Conservation (phyloP, 1,140 invertebrate genomes). For the Apis dorsata region DNA sequence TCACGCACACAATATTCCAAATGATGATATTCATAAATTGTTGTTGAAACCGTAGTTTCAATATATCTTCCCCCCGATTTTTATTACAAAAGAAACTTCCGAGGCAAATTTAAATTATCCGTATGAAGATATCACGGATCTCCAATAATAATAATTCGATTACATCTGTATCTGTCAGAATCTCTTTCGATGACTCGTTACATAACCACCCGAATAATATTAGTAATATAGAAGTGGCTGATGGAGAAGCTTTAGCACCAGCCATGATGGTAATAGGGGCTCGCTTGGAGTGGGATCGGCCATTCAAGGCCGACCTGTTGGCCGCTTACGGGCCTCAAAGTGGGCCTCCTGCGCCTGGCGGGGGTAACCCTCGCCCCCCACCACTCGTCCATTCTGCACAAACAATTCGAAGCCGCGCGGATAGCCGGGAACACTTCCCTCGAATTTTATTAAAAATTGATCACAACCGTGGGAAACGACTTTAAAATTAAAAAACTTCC, state of each 20-base stretch:
- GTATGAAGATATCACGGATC: conserved; percentile 24
- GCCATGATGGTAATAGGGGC: conserved; percentile 70
- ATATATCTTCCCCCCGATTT: not conserved
- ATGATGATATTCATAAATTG: too few species aligned
- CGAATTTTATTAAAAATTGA: conserved; percentile 39
- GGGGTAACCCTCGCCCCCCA: conserved; percentile 19
- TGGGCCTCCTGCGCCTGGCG: conserved; percentile 31
- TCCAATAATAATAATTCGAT: conserved; percentile 10
- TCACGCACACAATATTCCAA: too few species aligned
- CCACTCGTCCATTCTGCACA: conserved; percentile 16
- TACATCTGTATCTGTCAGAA: conserved; percentile 16
- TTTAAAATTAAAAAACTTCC: too few species aligned
- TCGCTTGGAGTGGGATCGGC: conserved; percentile 52
- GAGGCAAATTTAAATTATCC: not conserved
- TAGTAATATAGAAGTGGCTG: conserved; percentile 48
- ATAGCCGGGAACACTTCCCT: conserved; percentile 57
- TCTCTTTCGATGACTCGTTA: conserved; percentile 24
- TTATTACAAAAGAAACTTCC: not conserved
- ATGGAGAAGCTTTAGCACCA: conserved; percentile 63
- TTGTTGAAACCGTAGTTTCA: too few species aligned
- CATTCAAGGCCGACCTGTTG: conserved; percentile 73
- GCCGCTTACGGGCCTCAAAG: conserved; percentile 59
- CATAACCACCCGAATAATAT: conserved; percentile 50
- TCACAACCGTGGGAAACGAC: not conserved
- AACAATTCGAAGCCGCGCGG: conserved; percentile 26